phyloP scores from a whole-genome alignment of 2,113 vertebrate species.

The Pleuronectes platessa region DNA sequence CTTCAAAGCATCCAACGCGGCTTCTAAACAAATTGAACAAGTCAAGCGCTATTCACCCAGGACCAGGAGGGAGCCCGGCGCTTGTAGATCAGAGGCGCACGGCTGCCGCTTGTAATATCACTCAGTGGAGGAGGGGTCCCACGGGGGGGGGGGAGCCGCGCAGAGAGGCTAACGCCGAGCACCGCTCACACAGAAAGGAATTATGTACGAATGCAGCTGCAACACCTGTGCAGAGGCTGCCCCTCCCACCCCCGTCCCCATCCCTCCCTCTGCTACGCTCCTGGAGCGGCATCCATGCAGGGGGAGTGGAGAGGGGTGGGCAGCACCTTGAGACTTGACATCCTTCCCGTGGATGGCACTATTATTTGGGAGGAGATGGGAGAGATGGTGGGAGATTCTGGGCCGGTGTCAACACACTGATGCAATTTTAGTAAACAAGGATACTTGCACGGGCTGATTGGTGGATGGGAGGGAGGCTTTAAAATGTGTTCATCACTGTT shows the following conservation, averaged over 20 bases:
- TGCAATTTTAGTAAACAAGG: conserved; percentile 81
- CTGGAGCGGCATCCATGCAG: conserved; percentile 67
- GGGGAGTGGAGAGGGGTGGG: conserved; percentile 75
- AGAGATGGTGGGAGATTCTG: conserved; percentile 69
- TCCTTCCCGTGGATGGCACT: conserved; percentile 79
- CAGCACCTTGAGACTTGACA: conserved; percentile 84
- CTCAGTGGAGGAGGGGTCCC: conserved; percentile 82
- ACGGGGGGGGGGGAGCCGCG: conserved; percentile 70
- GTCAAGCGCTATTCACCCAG: conserved; percentile 88
- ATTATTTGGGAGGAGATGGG: conserved; percentile 80
- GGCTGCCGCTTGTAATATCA: conserved; percentile 86
- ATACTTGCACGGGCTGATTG: conserved; percentile 67
- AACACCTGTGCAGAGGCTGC: conserved; percentile 81
- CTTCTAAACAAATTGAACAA: conserved; percentile 90
- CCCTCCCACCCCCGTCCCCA: conserved; percentile 1
- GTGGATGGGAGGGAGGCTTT: conserved; percentile 41
- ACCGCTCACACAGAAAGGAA: conserved; percentile 72
- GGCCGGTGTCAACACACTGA: conserved; percentile 82
- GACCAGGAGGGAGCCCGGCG: conserved; percentile 79
- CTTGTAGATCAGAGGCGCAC: conserved; percentile 83
- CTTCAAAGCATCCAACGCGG: conserved; percentile 85
- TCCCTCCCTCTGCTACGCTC: conserved; percentile 39
- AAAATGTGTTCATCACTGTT: conserved; percentile 58
- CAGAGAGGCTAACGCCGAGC: conserved; percentile 74
- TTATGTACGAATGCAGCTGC: conserved; percentile 78